Base-by-base conservation (phyloP, 2,888 invertebrate genomes). In the Lamellibrachia satsuma region DNA sequence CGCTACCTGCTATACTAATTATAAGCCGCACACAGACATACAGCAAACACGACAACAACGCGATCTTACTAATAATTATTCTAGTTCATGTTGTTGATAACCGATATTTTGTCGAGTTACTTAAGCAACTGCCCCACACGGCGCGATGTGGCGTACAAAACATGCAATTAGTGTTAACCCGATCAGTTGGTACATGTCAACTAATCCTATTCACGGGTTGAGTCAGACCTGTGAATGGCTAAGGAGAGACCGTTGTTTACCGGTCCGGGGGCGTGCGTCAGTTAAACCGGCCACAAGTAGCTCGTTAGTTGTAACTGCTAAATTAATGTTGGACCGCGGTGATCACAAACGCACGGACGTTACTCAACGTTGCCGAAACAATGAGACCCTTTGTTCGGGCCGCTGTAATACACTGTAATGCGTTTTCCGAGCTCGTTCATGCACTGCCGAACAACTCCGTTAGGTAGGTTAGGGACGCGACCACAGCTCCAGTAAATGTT, bases 131-230 rank as follows among this genome's bases (percentile, higher is more conserved):
- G 22, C 75, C 75, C 15, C 75, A 75, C 75, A 75, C 22, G 75
- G 75, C 22, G 75, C 75, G 22, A 75, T n/a, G n/a, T 4, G 75
- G 75, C 22, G 75, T n/a, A 75, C 75, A 75, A 75, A 75, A 75
- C 75, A 75, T 75, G 75, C 75, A 75, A 75, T 75, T 75, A 75
- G 22, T 75, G 22, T 75, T 75, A 75, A 75, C 75, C 75, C 75
- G 75, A 75, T 75, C 75, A 75, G 75, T 75, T n/a, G 75, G 75
- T 75, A 75, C 75, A 75, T 6, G 22, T 75, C 22, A n/a, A 75
- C 22, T 75, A 75, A 75, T 75, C 75, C 75, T n/a, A 75, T 75
- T 75, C 75, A 75, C 75, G 6, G 75, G 75, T 22, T 75, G 75
- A 75, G 22, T 75, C 75, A 75, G 75, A 75, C 75, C 6, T 22